These are phyloP conservation scores for Acronicta leporina DNA, from an alignment of 2,888 invertebrate genomes.

Conservation along the genomic window DNA sequence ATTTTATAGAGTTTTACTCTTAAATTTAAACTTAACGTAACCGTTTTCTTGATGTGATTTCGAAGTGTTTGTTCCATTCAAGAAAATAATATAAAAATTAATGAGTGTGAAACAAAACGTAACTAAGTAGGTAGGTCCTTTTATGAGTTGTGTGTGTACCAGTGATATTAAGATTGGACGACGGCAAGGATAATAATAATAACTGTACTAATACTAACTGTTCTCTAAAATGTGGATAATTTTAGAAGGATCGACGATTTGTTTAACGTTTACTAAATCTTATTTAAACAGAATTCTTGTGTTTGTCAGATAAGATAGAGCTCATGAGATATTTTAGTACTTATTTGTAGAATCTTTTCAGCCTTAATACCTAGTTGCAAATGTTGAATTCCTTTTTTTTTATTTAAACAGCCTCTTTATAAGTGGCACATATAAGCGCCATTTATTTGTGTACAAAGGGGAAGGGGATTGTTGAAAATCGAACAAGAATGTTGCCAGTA, in stretches of 20 bases:
- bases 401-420: constrained; percentile 37
- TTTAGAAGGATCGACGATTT: constrained; percentile 20
- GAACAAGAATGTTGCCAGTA: constrained; percentile 19
- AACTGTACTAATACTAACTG: neutral
- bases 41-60: no score
- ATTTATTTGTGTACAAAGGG: constrained; percentile 53
- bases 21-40: no score
- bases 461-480: constrained; percentile 62
- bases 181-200: no score
- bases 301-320: constrained; percentile 61
- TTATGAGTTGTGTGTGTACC: no score
- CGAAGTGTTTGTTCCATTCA: no score
- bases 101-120: no score
- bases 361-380: constrained; percentile 56
- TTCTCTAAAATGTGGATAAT: constrained; percentile 23
- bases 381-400: constrained; percentile 84
- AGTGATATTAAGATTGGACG: no score
- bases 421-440: constrained; percentile 23
- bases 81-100: no score
- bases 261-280: constrained; percentile 27
- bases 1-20: no score
- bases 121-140: no score
- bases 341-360: constrained; percentile 56
- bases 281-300: constrained; percentile 31
- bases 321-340: constrained; percentile 47